phyloP scores from a whole-genome alignment of 2,113 vertebrate species.

The Hippocampus zosterae region DNA sequence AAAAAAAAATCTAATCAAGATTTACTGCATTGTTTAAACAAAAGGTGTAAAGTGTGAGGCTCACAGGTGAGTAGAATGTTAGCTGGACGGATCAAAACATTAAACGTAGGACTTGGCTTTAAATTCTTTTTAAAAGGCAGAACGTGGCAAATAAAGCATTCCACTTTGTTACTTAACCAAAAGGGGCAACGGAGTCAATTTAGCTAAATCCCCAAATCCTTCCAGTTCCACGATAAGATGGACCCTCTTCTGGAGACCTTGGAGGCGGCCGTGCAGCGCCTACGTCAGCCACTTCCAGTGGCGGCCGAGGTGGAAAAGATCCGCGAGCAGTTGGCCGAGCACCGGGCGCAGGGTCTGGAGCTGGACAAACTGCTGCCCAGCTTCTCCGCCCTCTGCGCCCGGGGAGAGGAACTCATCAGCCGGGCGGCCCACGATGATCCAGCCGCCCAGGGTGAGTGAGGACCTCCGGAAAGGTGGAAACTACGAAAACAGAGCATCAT shows the following conservation, averaged over 20 bases:
- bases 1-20: background rate
- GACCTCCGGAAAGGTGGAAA: background rate
- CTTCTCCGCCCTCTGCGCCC: constrained; percentile 86
- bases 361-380: constrained; percentile 96
- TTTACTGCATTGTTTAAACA: background rate
- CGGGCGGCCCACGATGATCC: constrained; percentile 86
- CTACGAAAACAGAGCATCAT: too few species aligned
- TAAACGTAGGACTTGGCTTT: too few species aligned
- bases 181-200: background rate
- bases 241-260: constrained; percentile 95
- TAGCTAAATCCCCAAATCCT: too few species aligned
- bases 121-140: background rate
- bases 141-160: background rate
- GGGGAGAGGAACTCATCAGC: constrained; percentile 89
- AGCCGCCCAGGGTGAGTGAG: constrained; percentile 85
- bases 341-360: constrained; percentile 84
- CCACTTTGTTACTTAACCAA: background rate
- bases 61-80: too few species aligned
- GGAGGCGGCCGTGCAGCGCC: constrained; percentile 83
- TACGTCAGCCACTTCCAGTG: constrained; percentile 85
- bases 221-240: constrained; percentile 96
- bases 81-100: too few species aligned
- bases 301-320: constrained; percentile 98
- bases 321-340: constrained; percentile 92
- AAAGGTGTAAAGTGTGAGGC: too few species aligned